Evolutionary conservation across 2,113 vertebrate species (phyloP).

Genomic region (Illadopsis cleaveri): DNA sequence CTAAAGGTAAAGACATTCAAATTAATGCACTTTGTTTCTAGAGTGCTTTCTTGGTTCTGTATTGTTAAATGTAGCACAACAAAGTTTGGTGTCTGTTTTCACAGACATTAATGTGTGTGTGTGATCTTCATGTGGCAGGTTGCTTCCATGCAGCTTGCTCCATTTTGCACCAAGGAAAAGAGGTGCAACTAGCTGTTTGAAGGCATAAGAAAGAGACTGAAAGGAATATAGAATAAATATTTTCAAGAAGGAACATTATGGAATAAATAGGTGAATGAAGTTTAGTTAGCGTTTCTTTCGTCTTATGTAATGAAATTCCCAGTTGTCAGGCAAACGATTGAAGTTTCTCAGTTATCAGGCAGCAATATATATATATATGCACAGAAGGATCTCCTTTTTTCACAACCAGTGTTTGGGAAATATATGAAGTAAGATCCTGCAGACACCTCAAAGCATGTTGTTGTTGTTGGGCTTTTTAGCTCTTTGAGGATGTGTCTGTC

Average conservation of each 20-base stretch:
- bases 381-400: neutral
- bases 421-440: neutral
- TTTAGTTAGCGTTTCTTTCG: neutral
- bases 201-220: neutral
- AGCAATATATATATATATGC: fast-evolving
- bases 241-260: neutral
- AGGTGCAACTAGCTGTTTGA: neutral
- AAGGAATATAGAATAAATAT: neutral
- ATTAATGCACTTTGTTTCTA: neutral
- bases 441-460: neutral
- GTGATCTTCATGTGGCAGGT: fast-evolving
- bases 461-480: neutral
- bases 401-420: neutral
- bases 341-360: neutral
- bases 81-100: neutral
- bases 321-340: neutral
- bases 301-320: neutral
- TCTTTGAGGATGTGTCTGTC: neutral
- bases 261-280: neutral
- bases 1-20: neutral
- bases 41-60: neutral
- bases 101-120: neutral
- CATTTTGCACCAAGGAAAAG: neutral
- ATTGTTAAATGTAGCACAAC: neutral
- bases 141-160: neutral